Conservation (phyloP, 2,888 invertebrate genomes). For the Drosophila borealis region DNA sequence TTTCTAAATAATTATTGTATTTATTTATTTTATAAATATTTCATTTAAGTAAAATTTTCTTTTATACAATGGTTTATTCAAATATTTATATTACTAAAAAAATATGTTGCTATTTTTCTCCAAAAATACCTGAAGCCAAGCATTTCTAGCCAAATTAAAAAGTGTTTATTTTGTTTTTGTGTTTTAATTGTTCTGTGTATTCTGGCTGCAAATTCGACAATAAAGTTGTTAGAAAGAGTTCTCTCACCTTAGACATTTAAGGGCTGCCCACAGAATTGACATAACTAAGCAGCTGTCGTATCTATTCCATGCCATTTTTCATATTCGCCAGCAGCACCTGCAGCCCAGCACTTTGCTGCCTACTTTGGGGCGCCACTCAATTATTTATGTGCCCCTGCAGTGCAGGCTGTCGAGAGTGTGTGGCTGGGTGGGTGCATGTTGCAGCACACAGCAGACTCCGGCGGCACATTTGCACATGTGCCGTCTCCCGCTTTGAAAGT, state of each 20-base stretch:
- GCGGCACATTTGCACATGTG: slow-evolving; percentile 38
- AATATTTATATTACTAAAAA: too few relatives aligned
- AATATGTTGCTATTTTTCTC: too few relatives aligned
- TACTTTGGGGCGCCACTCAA: slow-evolving; percentile 75
- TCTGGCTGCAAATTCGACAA: too few relatives aligned
- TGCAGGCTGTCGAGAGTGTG: slow-evolving; percentile 32
- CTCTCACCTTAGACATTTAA: slow-evolving; percentile 24
- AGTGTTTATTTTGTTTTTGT: too few relatives aligned
- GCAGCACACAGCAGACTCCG: slow-evolving; percentile 5
- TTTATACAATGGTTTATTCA: too few relatives aligned
- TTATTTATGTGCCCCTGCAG: slow-evolving; percentile 74
- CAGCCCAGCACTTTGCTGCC: slow-evolving; percentile 61
- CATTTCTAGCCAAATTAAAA: too few relatives aligned
- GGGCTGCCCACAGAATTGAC: slow-evolving; percentile 54
- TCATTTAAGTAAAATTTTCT: too few relatives aligned
- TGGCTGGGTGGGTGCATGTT: neutral
- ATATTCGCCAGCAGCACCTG: slow-evolving; percentile 58
- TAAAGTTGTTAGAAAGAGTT: neutral
- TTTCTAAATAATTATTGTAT: too few relatives aligned
- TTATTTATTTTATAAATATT: too few relatives aligned
- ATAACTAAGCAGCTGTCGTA: slow-evolving; percentile 54
- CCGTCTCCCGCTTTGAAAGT: slow-evolving; percentile 20
- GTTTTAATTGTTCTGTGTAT: too few relatives aligned
- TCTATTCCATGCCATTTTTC: slow-evolving; percentile 20
- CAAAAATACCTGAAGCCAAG: too few relatives aligned